These are phyloP conservation scores for Discoglossus pictus DNA, from an alignment of 2,797 vertebrate species.

Conservation along the genomic window DNA sequence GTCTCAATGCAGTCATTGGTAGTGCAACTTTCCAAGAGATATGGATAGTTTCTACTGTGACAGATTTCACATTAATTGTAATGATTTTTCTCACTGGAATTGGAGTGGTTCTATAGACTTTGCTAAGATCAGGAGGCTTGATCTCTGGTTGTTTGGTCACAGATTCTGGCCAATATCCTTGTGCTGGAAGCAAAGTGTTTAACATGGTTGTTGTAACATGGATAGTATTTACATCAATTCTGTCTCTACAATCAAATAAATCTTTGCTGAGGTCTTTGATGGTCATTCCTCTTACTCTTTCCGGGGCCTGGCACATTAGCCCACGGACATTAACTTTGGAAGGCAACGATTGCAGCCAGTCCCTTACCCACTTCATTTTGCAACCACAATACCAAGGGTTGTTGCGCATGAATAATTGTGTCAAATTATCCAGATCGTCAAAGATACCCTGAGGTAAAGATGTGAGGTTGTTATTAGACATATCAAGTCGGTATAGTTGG, in stretches of 20 bases:
- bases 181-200: conserved; percentile 80
- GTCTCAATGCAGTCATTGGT: conserved; percentile 93
- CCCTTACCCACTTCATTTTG: conserved; percentile 98
- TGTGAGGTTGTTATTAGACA: conserved; percentile 97
- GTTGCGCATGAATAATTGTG: conserved; percentile 94
- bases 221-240: conserved; percentile 72
- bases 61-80: conserved; percentile 93
- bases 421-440: conserved; percentile 97
- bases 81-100: conserved; percentile 88
- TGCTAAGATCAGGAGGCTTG: conserved; percentile 81
- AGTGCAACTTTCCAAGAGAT: conserved; percentile 97
- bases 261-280: conserved; percentile 94
- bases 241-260: conserved; percentile 89
- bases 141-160: conserved; percentile 88
- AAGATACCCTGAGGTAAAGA: conserved; percentile 96
- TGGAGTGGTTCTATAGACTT: conserved; percentile 87
- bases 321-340: conserved; percentile 95
- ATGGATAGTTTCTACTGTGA: conserved; percentile 89
- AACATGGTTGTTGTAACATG: conserved; percentile 85
- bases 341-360: conserved; percentile 91
- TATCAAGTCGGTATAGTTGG: conserved; percentile 94
- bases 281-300: conserved; percentile 97
- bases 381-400: conserved; percentile 98
- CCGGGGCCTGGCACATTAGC: conserved; percentile 98
- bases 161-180: conserved; percentile 87